Evolutionary conservation across 1,140 invertebrate species (phyloP).

Genomic region (Babylonia areolata): DNA sequence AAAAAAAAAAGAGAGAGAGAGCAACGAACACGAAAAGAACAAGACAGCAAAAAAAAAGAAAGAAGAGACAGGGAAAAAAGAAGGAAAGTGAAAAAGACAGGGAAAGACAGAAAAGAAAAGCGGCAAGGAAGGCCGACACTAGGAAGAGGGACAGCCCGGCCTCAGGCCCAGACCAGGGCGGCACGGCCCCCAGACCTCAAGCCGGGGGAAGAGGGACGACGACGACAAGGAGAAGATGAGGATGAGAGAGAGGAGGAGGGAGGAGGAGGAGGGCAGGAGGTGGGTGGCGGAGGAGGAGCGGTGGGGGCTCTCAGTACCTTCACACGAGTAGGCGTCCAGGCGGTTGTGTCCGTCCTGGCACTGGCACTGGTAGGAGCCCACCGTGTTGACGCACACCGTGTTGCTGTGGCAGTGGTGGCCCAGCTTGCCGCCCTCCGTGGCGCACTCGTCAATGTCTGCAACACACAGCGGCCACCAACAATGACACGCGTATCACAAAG

Average conservation of each 20-base stretch:
- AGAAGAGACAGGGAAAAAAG: not conserved
- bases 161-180: not conserved
- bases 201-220: not conserved
- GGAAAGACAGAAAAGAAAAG: not conserved
- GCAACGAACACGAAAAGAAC: too few species aligned
- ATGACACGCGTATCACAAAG: too few species aligned
- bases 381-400: conserved; percentile 78
- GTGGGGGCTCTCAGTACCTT: conserved; percentile 53
- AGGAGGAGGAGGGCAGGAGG: conserved; percentile 16
- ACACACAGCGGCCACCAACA: not conserved
- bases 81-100: not conserved
- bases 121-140: not conserved
- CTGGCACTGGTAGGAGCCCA: conserved; percentile 72
- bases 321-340: conserved; percentile 64
- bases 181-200: not conserved
- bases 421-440: conserved; percentile 59
- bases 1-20: not conserved
- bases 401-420: conserved; percentile 84
- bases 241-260: conserved; percentile 24
- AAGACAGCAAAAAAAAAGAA: not conserved
- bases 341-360: conserved; percentile 66
- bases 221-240: conserved; percentile 19
- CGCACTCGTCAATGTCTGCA: conserved; percentile 74
- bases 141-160: not conserved
- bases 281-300: conserved; percentile 23